These are phyloP conservation scores for Pterobdella sp. DNA, from an alignment of 2,888 invertebrate species.

Conservation along the genomic window DNA sequence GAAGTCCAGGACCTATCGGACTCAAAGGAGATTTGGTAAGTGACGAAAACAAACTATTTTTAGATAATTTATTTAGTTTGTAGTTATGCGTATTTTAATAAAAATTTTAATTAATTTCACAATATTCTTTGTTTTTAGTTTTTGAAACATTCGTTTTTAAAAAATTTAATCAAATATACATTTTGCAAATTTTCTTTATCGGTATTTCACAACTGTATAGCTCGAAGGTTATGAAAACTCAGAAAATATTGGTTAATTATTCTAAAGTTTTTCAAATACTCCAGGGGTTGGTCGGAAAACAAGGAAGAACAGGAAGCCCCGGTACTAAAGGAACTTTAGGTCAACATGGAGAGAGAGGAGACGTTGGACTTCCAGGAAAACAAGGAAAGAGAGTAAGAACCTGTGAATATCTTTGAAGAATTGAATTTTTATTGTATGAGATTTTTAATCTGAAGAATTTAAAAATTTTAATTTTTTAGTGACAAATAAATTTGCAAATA, in stretches of 20 bases:
- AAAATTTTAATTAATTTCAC: not conserved
- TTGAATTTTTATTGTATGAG: not conserved
- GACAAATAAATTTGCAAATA: too few relatives aligned
- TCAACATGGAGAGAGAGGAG: conserved; percentile 34
- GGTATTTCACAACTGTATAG: too few relatives aligned
- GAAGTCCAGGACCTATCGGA: conserved; percentile 30
- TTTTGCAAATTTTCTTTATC: too few relatives aligned
- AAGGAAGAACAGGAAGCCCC: conserved; percentile 31
- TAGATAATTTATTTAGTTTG: not conserved
- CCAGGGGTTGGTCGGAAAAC: conserved; percentile 27
- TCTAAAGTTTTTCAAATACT: too few relatives aligned
- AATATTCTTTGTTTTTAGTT: not conserved
- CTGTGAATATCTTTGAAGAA: not conserved
- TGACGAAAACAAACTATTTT: not conserved
- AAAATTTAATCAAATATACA: too few relatives aligned
- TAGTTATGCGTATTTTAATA: not conserved
- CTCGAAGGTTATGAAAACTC: too few relatives aligned
- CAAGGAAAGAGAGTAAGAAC: conserved; percentile 33
- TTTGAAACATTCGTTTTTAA: not conserved
- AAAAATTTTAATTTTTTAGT: not conserved
- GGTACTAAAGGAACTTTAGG: conserved; percentile 34
- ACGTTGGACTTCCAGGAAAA: conserved; percentile 34
- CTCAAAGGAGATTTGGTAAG: conserved; percentile 31
- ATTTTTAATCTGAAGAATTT: not conserved
- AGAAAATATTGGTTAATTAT: too few relatives aligned